Conservation (phyloP, 2,113 vertebrate species). For the Eupsittula cactorum region DNA sequence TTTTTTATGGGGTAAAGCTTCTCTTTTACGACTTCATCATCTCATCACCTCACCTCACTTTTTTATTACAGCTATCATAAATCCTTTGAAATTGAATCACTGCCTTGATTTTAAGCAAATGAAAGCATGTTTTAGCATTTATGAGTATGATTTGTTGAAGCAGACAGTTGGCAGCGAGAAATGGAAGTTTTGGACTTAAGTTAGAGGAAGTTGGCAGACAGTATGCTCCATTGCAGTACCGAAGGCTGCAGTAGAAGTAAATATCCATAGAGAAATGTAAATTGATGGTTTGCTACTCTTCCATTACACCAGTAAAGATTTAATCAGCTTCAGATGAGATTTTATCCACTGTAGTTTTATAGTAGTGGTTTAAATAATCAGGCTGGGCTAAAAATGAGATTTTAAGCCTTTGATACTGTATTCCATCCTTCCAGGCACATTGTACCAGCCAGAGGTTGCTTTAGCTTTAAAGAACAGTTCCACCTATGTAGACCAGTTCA, state of each 20-base stretch:
- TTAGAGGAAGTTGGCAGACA: background rate
- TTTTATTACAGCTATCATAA: background rate
- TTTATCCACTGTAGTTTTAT: conserved; percentile 18
- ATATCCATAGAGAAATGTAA: conserved; percentile 24
- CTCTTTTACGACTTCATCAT: background rate
- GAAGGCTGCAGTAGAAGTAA: background rate
- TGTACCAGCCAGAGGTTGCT: background rate
- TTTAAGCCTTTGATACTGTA: background rate
- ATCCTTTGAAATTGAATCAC: background rate
- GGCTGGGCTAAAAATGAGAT: background rate
- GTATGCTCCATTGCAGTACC: background rate
- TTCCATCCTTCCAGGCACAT: conserved; percentile 28
- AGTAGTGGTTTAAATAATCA: conserved; percentile 4
- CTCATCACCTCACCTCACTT: background rate
- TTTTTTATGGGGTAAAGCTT: background rate
- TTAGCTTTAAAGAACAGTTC: background rate
- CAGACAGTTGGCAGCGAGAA: conserved; percentile 20
- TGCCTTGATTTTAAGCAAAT: conserved; percentile 2
- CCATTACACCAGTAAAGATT: conserved; percentile 16
- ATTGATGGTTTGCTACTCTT: background rate
- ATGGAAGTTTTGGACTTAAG: background rate
- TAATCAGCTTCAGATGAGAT: conserved; percentile 28
- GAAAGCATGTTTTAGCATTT: background rate
- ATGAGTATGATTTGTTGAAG: background rate
- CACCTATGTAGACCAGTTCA: background rate